Evolutionary conservation across 37 sponge, comb jelly and placozoan species (phyloP), one percentile per base, ranked within the genome.

Genomic region (Eunapius fragilis): DNA sequence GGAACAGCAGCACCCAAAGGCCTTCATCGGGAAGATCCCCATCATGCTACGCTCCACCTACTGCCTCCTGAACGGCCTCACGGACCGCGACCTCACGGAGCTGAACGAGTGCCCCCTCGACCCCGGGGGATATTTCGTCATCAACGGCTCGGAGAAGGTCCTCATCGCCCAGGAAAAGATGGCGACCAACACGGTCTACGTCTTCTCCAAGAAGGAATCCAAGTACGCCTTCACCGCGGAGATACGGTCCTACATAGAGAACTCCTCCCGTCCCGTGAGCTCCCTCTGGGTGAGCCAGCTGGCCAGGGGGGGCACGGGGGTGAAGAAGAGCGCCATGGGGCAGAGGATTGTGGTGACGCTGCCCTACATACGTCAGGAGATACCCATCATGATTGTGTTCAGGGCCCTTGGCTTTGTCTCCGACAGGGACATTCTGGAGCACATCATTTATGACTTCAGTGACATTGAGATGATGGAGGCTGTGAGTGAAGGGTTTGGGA

Each of bases 401-500:
- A 80, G 99, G 36, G 99, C 99, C 23, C 95, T 99, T 35, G 99
- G 99, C 25, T 99, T 99, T 75, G 99, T 99, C 81, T 94, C 98
- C 3, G 99, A 99, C 77, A 88, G 99, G 32, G 99, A 99, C 75
- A 99, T 99, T 28, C 88, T 99, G 72, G 99, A 99, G 85, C 99
- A 99, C 82, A 99, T 99, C 80, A 99, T 99, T 79, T 99, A 99
- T 69, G 99, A 99, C 90, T 99, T 99, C 72, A 91, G 90, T 27
- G 99, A 99, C 80, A 96, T 95, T 84, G 99, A 99, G 78, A 94
- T 99, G 96, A 99, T 99, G 99, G 99, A 99, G 85, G 96, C 94
- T 89, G 93, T 96, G 72, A 92, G 90, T 68, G 2, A 24, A 0
- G 28, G 14, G 58, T 26, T 9, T 9, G 47, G 47, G 33, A 67